Percentiles rank a stretch among this genome's conserved stretches.
phyloP scores from a whole-genome alignment of 2,888 invertebrate genomes.

The Epiblema foenella region DNA sequence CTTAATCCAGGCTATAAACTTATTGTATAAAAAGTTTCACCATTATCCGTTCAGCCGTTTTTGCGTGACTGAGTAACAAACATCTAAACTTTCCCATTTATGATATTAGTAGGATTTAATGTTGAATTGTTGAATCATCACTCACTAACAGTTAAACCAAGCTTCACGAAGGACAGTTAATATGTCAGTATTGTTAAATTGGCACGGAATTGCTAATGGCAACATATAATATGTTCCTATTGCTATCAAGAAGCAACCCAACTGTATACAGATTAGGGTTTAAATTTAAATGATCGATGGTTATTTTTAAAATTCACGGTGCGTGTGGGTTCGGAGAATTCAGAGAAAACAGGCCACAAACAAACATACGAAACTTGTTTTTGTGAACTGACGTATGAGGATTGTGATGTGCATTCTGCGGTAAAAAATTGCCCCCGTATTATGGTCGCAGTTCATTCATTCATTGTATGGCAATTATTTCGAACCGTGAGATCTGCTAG shows the following conservation, averaged over 20 bases:
- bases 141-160: slow-evolving; percentile 2
- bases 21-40: too few species aligned
- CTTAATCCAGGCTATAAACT: too few species aligned
- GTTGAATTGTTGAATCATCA: background rate
- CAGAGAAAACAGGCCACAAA: slow-evolving; percentile 58
- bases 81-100: too few species aligned
- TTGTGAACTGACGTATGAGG: slow-evolving; percentile 2
- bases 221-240: background rate
- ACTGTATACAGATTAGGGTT: background rate
- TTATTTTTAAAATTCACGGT: slow-evolving; percentile 61
- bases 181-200: slow-evolving; percentile 34
- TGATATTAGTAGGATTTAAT: too few species aligned
- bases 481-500: too few species aligned
- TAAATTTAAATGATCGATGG: background rate
- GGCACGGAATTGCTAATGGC: slow-evolving; percentile 28
- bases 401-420: background rate
- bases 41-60: too few species aligned
- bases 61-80: too few species aligned
- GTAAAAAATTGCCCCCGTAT: too few species aligned
- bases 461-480: too few species aligned
- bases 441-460: too few species aligned
- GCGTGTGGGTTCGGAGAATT: slow-evolving; percentile 65
- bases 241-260: background rate
- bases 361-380: slow-evolving; percentile 50
- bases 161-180: slow-evolving; percentile 7